Base-by-base conservation (phyloP, 2,888 invertebrate species). In the Cybosia mesomella region DNA sequence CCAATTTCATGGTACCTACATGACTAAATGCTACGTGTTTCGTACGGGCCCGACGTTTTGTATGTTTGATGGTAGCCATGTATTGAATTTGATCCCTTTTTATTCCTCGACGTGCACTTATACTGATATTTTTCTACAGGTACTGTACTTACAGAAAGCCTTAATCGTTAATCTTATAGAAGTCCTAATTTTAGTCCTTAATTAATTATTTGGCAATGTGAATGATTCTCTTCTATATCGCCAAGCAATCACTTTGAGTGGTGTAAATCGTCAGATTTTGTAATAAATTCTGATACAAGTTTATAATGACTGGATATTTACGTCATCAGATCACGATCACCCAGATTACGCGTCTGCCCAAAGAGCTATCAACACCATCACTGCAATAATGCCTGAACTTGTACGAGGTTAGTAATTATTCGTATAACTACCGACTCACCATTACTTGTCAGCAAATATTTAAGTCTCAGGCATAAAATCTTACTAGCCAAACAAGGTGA, bases 331-430 rank as follows among this genome's bases (percentile, higher is more conserved):
- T 70, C 57, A 34, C 49, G 58, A 58, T 3, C 58, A 62, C 18
- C 67, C 71, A 18, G 79, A 87, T 54, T 84, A 83, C 60, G 72
- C 60, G 0, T 65, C 67, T n/a, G 86, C 83, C 2, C 79, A 82
- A 36, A 66, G 60, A 28, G 75, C 81, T 7, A 67, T 83, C 4
- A 64, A 73, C 8, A 69, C 70, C 7, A 82, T 87, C 39, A 66
- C 81, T n/a, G 74, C 75, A 10, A 21, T 84, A 28, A 71, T 83
- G 67, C 83, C 85, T 7, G 74, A 71, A 18, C 67, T 86, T 43
- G 72, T 86, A 2, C 36, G 61, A 58, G 70, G 70, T 71, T 9
- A 61, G 65, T 58, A n/a, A 9, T 58, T 34, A 4, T 9, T 55
- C 21, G 11, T 22, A 0, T 0, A 9, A 22, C 18, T 18, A 43